These are phyloP conservation scores for Psylliodes chrysocephalus DNA, from an alignment of 2,888 invertebrate species.

Conservation along the genomic window DNA sequence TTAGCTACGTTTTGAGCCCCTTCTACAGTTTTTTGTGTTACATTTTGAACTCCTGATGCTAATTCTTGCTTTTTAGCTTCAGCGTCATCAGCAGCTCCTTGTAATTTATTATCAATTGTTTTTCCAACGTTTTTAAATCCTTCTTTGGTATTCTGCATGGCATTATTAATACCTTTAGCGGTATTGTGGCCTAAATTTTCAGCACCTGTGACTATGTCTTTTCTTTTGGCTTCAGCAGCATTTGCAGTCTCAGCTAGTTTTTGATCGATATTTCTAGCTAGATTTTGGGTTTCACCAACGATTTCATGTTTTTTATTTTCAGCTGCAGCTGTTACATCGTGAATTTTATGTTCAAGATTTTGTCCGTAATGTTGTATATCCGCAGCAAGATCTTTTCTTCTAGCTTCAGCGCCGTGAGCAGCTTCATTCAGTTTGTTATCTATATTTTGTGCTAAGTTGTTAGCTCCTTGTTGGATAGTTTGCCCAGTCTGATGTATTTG, in stretches of 20 bases:
- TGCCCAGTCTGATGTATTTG: conserved; percentile 18
- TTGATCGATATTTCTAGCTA: conserved; percentile 31
- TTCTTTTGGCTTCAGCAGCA: conserved; percentile 40
- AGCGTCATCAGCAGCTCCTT: conserved; percentile 65
- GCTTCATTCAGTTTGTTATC: conserved; percentile 67
- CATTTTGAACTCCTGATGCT: conserved; percentile 28
- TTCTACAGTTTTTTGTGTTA: conserved; percentile 55
- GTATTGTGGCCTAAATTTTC: conserved; percentile 38
- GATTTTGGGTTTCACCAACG: conserved; percentile 64
- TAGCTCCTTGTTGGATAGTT: not conserved
- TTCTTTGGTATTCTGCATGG: conserved; percentile 5
- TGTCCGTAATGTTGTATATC: conserved; percentile 25
- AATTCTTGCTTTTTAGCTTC: conserved; percentile 33
- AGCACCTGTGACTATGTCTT: conserved; percentile 27
- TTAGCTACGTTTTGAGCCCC: conserved; percentile 30
- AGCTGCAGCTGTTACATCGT: conserved; percentile 42
- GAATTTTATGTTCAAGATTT: conserved; percentile 39
- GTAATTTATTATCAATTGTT: conserved; percentile 69
- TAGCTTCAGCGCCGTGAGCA: conserved; percentile 41
- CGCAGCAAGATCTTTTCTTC: conserved; percentile 32
- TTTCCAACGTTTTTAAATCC: conserved; percentile 29
- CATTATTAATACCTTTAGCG: not conserved
- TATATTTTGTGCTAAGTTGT: conserved; percentile 58
- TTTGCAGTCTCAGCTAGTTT: conserved; percentile 35
- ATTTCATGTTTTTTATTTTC: conserved; percentile 66